Percentiles rank a stretch among this genome's conserved stretches.
These are phyloP conservation scores for Drosophila pruinosa DNA, from an alignment of 1,140 invertebrate genomes.

Conservation along the genomic window DNA sequence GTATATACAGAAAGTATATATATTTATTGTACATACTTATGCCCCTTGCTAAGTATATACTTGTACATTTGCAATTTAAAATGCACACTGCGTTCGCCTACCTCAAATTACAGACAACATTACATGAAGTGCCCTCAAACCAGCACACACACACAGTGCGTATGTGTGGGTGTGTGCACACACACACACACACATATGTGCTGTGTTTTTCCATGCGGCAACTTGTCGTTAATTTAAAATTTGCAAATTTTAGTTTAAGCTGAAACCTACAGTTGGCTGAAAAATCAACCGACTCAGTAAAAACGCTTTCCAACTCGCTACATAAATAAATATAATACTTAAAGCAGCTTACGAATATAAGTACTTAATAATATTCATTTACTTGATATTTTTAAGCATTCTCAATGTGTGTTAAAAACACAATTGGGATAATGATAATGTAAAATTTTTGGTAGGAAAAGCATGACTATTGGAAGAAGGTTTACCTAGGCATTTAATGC, in stretches of 20 bases:
- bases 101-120: constrained; percentile 72
- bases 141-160: constrained; percentile 20
- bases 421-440: too few relatives aligned
- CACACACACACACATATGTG: constrained; percentile 28
- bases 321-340: background rate
- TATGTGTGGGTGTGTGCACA: constrained; percentile 25
- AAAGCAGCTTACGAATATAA: too few relatives aligned
- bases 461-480: too few relatives aligned
- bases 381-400: too few relatives aligned
- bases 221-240: constrained; percentile 65
- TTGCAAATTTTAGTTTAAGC: constrained; percentile 69
- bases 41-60: constrained; percentile 6
- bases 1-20: constrained; percentile 6
- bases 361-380: too few relatives aligned
- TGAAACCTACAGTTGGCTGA: too few relatives aligned
- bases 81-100: constrained; percentile 63
- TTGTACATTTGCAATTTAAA: constrained; percentile 63
- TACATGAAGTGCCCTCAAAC: constrained; percentile 64
- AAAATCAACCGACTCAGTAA: constrained; percentile 30
- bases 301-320: background rate
- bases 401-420: too few relatives aligned
- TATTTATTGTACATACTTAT: background rate
- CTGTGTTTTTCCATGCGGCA: constrained; percentile 3
- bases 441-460: too few relatives aligned
- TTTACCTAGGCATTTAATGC: too few relatives aligned